phyloP scores from a whole-genome alignment of 2,113 vertebrate genomes.

The Mesocricetus auratus region DNA sequence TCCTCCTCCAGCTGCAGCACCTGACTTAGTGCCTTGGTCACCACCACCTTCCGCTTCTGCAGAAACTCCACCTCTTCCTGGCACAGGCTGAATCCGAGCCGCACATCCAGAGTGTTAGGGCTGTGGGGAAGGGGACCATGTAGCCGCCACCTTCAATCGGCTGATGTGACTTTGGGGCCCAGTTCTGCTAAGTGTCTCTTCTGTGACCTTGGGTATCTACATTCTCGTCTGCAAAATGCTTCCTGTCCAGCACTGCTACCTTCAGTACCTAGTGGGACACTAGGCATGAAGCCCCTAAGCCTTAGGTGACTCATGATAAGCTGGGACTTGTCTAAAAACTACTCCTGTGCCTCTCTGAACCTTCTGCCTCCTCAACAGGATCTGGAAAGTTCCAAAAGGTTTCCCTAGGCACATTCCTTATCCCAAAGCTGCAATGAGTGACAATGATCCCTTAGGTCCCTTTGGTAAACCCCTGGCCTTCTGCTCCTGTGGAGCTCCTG shows the following conservation, averaged over 20 bases:
- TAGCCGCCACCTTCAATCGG: no score
- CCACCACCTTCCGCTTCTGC: conserved; percentile 88
- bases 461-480: neutral
- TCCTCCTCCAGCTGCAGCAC: conserved; percentile 87
- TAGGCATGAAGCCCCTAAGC: neutral
- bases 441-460: neutral
- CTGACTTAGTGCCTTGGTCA: conserved; percentile 87
- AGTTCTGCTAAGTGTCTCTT: neutral
- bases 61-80: conserved; percentile 88
- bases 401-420: neutral
- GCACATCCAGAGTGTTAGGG: conserved; percentile 85
- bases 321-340: neutral
- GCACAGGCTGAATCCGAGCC: conserved; percentile 89
- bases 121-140: conserved; percentile 75
- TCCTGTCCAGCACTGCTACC: neutral
- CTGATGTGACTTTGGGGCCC: neutral
- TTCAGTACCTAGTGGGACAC: neutral
- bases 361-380: neutral
- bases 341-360: neutral
- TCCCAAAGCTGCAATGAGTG: neutral
- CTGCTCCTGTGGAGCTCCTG: neutral
- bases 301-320: neutral
- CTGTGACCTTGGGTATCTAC: neutral
- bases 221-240: conserved; percentile 40
- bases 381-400: neutral